Evolutionary conservation across 2,113 vertebrate genomes (phyloP), one percentile per base, ranked within the genome.

Genomic region (Cynoglossus semilaevis): DNA sequence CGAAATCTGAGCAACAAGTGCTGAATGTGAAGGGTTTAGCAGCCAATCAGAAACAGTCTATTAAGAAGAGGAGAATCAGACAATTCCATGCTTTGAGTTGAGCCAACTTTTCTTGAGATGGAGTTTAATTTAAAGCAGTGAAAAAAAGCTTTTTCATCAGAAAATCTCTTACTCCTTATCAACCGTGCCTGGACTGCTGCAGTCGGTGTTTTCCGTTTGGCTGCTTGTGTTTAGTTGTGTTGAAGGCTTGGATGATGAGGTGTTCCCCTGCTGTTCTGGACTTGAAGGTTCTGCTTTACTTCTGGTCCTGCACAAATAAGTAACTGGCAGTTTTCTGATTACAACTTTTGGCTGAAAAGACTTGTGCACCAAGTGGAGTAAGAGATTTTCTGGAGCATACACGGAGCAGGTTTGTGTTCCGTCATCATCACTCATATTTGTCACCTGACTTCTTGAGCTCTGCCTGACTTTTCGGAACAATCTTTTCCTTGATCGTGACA

Each of bases 91-190:
- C n/a, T n/a, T n/a, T n/a, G n/a, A n/a, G n/a, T n/a, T n/a, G n/a
- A n/a, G n/a, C n/a, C n/a, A n/a, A n/a, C n/a, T 6, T 29, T 29
- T 29, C 22, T 29, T 2, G 6, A 29, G 22, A 29, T 29, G 22
- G 22, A 29, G 3, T 29, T 29, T 29, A 29, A 29, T 29, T 29
- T 29, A 29, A 29, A 29, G 22, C 3, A 4, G 22, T 29, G 22
- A 29, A 29, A 29, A 6, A 29, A 29, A 29, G 22, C 37, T 12
- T 15, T 16, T 16, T 15, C 49, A n/a, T n/a, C n/a, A n/a, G n/a
- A n/a, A n/a, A n/a, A n/a, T n/a, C 38, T 59, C 90, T 91, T 87
- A 91, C 91, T 87, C 85, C 83, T 89, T 88, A 65, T 90, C 70
- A 9, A 66, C 66, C 7, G 36, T 49, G 46, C 51, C 19, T 1